phyloP scores from a whole-genome alignment of 2,888 invertebrate species.

The Lycophotia porphyrea region DNA sequence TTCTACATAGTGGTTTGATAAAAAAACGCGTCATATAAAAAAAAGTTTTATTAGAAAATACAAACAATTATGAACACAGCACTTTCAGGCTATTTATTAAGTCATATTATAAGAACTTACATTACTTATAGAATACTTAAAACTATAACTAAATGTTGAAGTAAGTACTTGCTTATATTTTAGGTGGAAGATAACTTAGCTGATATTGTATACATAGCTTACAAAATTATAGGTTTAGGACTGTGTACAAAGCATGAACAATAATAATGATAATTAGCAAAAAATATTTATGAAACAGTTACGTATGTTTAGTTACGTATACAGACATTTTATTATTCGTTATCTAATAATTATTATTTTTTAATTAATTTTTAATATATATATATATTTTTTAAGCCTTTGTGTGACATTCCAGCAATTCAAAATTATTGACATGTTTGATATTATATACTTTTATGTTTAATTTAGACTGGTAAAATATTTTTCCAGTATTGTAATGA shows the following conservation, averaged over 20 bases:
- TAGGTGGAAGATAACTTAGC: background rate
- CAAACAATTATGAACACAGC: background rate
- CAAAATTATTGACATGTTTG: too few species aligned
- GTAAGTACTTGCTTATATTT: background rate
- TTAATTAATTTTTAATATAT: too few species aligned
- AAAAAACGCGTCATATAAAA: background rate
- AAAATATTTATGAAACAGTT: background rate
- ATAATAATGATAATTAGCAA: too few species aligned
- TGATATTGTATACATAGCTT: background rate
- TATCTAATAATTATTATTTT: too few species aligned
- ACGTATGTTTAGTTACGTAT: too few species aligned
- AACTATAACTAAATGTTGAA: background rate
- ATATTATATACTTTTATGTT: too few species aligned
- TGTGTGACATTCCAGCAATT: too few species aligned
- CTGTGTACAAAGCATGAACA: background rate
- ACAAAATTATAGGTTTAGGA: background rate
- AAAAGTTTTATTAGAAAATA: constrained; percentile 4
- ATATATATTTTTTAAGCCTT: too few species aligned
- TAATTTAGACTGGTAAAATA: too few species aligned
- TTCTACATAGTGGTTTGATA: background rate
- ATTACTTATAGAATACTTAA: background rate
- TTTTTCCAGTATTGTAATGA: too few species aligned
- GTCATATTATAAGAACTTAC: background rate
- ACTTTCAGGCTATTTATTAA: background rate
- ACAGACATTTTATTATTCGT: too few species aligned